phyloP scores from a whole-genome alignment of 2,888 invertebrate species.

The Andrena dorsata region DNA sequence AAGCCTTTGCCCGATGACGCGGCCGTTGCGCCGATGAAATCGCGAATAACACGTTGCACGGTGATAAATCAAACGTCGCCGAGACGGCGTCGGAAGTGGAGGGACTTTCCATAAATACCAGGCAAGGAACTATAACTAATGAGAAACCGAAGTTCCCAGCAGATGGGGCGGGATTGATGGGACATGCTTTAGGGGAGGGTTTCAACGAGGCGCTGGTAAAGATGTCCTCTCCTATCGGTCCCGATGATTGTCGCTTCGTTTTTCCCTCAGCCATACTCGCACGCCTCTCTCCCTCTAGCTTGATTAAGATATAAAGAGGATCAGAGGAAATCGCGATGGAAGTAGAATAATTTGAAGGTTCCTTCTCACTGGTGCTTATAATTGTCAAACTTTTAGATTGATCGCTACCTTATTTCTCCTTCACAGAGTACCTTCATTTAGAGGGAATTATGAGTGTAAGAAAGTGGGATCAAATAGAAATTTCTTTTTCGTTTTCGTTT shows the following conservation, averaged over 20 bases:
- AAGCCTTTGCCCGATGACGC: constrained; percentile 24
- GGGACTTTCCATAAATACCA: not conserved
- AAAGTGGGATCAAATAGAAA: no score
- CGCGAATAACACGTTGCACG: constrained; percentile 21
- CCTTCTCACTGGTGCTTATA: not conserved
- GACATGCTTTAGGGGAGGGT: not conserved
- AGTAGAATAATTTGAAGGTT: constrained; percentile 7
- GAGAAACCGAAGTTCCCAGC: constrained; percentile 22
- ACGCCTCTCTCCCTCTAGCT: not conserved
- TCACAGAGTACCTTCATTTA: not conserved
- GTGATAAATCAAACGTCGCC: constrained; percentile 48
- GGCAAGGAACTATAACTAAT: constrained; percentile 9
- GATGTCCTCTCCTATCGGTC: not conserved
- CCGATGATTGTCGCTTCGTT: constrained; percentile 25
- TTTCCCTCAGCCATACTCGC: not conserved
- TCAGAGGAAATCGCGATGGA: not conserved
- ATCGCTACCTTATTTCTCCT: not conserved
- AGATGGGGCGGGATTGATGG: constrained; percentile 9
- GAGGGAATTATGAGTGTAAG: not conserved
- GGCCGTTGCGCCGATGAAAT: constrained; percentile 24
- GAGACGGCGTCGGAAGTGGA: constrained; percentile 14
- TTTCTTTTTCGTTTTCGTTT: no score
- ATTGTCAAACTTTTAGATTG: not conserved
- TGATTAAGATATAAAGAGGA: constrained; percentile 32
- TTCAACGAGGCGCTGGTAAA: not conserved